Evolutionary conservation across 1,140 invertebrate genomes (phyloP).

Genomic region (Bombus terrestris): DNA sequence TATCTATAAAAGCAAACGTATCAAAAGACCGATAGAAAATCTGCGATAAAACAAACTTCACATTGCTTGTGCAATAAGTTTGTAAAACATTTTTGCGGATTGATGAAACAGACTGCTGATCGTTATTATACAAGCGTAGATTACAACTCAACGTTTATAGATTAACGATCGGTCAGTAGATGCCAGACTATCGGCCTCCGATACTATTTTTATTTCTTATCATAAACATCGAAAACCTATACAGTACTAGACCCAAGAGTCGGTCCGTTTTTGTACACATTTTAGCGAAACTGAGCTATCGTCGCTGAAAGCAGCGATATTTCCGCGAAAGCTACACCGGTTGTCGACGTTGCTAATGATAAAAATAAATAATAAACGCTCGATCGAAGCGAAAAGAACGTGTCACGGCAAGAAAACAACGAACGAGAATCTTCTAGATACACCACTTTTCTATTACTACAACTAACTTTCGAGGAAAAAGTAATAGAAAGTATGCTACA

Average conservation of each 20-base stretch:
- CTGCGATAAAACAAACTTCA: too few species aligned
- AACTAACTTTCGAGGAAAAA: not conserved
- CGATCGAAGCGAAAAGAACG: not conserved
- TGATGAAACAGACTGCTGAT: slow-evolving; percentile 26
- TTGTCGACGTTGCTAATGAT: not conserved
- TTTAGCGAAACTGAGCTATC: not conserved
- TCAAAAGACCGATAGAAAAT: too few species aligned
- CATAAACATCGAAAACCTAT: slow-evolving; percentile 39
- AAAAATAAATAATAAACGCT: slow-evolving; percentile 7
- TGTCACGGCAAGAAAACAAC: slow-evolving; percentile 9
- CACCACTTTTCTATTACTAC: not conserved
- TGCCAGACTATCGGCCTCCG: slow-evolving; percentile 15
- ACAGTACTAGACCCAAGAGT: slow-evolving; percentile 1
- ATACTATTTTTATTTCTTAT: slow-evolving; percentile 42
- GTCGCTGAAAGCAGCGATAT: not conserved
- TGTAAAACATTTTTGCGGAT: slow-evolving; percentile 38
- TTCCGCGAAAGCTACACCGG: slow-evolving; percentile 16
- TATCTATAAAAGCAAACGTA: too few species aligned
- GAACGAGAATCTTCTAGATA: not conserved
- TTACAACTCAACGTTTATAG: slow-evolving; percentile 58
- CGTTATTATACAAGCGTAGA: slow-evolving; percentile 10
- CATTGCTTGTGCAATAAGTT: not conserved
- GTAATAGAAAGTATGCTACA: not conserved
- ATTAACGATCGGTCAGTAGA: slow-evolving; percentile 62
- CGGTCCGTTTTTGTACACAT: slow-evolving; percentile 16